Base-by-base conservation (phyloP, 2,113 vertebrate genomes). In the Alouatta palliata region DNA sequence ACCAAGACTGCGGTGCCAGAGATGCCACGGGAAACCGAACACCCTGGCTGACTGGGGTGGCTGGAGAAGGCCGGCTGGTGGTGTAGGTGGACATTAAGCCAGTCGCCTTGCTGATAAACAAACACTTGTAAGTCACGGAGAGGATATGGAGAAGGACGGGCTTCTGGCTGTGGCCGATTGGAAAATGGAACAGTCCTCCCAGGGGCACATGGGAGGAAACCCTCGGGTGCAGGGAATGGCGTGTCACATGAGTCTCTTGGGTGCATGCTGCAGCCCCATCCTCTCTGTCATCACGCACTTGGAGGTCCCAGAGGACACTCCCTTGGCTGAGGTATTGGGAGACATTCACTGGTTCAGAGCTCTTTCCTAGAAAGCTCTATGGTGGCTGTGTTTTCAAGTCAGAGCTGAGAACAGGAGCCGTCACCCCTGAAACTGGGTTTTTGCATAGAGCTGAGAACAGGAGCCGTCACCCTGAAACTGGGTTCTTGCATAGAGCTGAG, bases 81-180 rank as follows among this genome's bases (percentile, higher is more conserved):
- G 10, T 5, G 6, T 43, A 23, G 8, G 0, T 0, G 1, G 2
- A 8, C 1, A 5, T 25, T 4, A 14, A 10, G 4, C 8, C 0
- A 13, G 40, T 0, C 1, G 9, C 70, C 82, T 37, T 6, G 0
- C 70, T 40, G 6, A 35, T 13, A 25, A 14, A 27, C 5, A 0
- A 0, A 8, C 23, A 5, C 3, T 10, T 37, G 1, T 32, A 16
- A 27, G 20, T 14, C 5, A 27, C 52, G 20, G 14, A n/a, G 17
- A n/a, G 54, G 30, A 43, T 4, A 0, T 0, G 1, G 49, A 37
- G 54, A 43, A 49, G 43, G 54, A 23, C 8, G 1, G n/a, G 45
- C 70, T 40, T 61, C 81, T 9, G 58, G 58, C 2, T 52, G 2
- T 1, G 61, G 77, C 58, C 21, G 4, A 30, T 0, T 2, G 3